Evolutionary conservation across 2,888 invertebrate species (phyloP).

Genomic region (Eubasilissa splendida): DNA sequence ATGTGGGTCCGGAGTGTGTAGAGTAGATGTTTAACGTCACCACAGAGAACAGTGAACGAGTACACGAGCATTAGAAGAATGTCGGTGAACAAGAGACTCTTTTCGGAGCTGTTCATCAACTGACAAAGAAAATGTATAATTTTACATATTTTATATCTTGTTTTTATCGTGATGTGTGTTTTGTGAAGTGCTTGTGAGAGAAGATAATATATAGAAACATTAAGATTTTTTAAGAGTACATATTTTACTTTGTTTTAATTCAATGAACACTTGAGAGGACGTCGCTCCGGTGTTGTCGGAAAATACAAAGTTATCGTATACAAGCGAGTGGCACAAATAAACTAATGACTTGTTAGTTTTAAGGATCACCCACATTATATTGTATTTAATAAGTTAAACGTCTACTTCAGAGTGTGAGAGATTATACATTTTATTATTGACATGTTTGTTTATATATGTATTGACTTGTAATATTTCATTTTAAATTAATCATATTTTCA

Average conservation of each 20-base stretch:
- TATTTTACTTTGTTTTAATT: slow-evolving; percentile 46
- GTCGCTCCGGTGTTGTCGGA: neutral
- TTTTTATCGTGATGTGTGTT: slow-evolving; percentile 57
- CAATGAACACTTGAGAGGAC: slow-evolving; percentile 46
- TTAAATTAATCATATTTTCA: slow-evolving; percentile 37
- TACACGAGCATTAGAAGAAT: neutral
- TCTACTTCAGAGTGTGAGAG: slow-evolving; percentile 48
- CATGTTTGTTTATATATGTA: slow-evolving; percentile 49
- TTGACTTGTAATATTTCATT: slow-evolving; percentile 43
- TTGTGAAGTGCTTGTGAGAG: slow-evolving; percentile 58
- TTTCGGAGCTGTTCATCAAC: slow-evolving; percentile 34
- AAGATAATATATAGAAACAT: slow-evolving; percentile 50
- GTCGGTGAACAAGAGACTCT: slow-evolving; percentile 38
- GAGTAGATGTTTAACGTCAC: slow-evolving; percentile 1
- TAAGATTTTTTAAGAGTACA: slow-evolving; percentile 52
- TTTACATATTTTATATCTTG: slow-evolving; percentile 53
- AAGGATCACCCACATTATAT: slow-evolving; percentile 54
- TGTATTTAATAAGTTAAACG: slow-evolving; percentile 54
- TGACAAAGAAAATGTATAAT: slow-evolving; percentile 51
- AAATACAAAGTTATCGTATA: slow-evolving; percentile 4
- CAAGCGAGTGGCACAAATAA: slow-evolving; percentile 54
- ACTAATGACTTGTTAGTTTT: slow-evolving; percentile 51
- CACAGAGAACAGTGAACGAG: neutral
- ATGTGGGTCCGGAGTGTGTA: slow-evolving; percentile 1
- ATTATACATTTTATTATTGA: slow-evolving; percentile 46